These are phyloP conservation scores for Pseudomyrmex sp. DNA, from an alignment of 1,140 invertebrate species.

Conservation along the genomic window DNA sequence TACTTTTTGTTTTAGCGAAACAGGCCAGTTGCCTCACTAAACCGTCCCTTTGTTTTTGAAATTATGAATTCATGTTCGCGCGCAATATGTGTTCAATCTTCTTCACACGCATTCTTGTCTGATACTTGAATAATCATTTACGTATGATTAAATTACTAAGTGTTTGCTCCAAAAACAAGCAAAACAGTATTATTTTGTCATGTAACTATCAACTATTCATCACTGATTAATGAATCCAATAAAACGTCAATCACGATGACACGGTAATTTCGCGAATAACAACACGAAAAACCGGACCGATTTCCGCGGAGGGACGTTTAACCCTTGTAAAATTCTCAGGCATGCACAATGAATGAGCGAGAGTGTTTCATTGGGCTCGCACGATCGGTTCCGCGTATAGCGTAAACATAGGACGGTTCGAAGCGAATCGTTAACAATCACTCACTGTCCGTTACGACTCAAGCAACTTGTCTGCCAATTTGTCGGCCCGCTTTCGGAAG, in stretches of 20 bases:
- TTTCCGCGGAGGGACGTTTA: constrained; percentile 3
- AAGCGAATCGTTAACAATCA: constrained; percentile 67
- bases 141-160: not conserved
- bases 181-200: not conserved
- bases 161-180: not conserved
- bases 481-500: constrained; percentile 7
- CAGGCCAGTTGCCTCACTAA: constrained; percentile 47
- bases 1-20: constrained; percentile 51
- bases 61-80: constrained; percentile 44
- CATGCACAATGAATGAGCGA: constrained; percentile 62
- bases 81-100: constrained; percentile 46
- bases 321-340: constrained; percentile 30
- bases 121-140: not conserved
- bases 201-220: not conserved
- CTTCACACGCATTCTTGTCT: not conserved
- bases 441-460: constrained; percentile 68
- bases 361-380: constrained; percentile 19
- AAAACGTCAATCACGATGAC: constrained; percentile 62
- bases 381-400: not conserved
- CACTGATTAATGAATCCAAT: constrained; percentile 69
- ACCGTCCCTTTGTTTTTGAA: constrained; percentile 51
- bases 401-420: constrained; percentile 1
- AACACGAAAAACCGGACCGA: constrained; percentile 27
- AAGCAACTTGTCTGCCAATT: constrained; percentile 28
- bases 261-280: constrained; percentile 42